These are phyloP conservation scores for Euplagia quadripunctaria DNA, from an alignment of 2,888 invertebrate species.

Conservation along the genomic window DNA sequence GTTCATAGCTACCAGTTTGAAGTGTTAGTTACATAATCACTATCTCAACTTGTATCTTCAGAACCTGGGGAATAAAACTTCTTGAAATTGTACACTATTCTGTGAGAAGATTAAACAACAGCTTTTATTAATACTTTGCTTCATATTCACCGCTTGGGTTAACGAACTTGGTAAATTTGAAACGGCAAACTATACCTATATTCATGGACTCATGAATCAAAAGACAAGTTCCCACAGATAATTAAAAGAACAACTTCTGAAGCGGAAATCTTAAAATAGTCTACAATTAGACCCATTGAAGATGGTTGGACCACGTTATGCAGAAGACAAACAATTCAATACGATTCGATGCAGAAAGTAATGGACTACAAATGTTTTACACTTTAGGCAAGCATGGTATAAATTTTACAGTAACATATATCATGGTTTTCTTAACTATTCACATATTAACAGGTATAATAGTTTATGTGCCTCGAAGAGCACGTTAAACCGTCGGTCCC, in stretches of 20 bases:
- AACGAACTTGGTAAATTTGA: conserved; percentile 13
- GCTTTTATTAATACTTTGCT: conserved; percentile 6
- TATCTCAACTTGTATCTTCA: not conserved
- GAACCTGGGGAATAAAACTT: not conserved
- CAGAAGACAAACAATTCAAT: not conserved
- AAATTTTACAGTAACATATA: too few relatives aligned
- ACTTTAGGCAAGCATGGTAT: not conserved
- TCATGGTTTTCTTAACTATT: too few relatives aligned
- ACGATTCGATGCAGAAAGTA: not conserved
- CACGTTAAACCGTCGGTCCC: too few relatives aligned
- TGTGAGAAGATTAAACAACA: not conserved
- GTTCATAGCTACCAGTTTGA: not conserved
- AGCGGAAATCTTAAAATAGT: conserved; percentile 18
- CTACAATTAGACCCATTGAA: conserved; percentile 22
- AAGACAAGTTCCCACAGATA: conserved; percentile 37
- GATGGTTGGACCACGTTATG: conserved; percentile 14
- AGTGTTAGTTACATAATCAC: not conserved
- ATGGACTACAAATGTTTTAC: not conserved
- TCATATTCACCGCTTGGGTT: conserved; percentile 21
- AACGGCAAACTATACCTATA: conserved; percentile 15
- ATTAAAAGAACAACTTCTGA: conserved; percentile 19
- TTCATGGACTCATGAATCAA: conserved; percentile 15
- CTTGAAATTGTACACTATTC: conserved; percentile 3
- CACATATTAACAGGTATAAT: too few relatives aligned
- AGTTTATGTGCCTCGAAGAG: too few relatives aligned